These are phyloP conservation scores for Chiridota heheva DNA, from an alignment of 35 echinoderm and acorn worm species.

Conservation along the genomic window DNA sequence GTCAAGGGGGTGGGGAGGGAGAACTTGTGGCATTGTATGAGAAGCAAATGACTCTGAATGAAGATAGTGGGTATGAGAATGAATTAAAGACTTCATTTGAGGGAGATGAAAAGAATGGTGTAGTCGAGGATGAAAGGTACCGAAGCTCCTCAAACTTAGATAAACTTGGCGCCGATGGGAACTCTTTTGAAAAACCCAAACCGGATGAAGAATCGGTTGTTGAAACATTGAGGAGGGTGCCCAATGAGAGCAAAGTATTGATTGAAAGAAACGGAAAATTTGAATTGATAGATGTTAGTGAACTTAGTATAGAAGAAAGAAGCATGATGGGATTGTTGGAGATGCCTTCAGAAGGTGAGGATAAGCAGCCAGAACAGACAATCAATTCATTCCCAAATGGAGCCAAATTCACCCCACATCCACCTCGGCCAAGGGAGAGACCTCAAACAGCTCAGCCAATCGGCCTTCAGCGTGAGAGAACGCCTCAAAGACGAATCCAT, in stretches of 20 bases:
- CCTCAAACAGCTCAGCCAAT: constrained; percentile 64
- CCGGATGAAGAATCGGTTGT: not conserved
- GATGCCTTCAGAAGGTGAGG: not conserved
- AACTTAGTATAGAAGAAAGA: constrained; percentile 68
- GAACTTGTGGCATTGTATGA: not conserved
- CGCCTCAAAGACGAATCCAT: constrained; percentile 40
- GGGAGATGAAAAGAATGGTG: not conserved
- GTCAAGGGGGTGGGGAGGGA: not conserved
- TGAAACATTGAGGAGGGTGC: not conserved
- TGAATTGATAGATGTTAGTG: constrained; percentile 71
- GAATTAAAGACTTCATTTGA: not conserved
- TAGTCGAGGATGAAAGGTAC: not conserved
- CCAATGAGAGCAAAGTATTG: constrained; percentile 58
- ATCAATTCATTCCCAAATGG: too few relatives aligned
- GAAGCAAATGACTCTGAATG: not conserved
- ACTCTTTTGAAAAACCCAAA: not conserved
- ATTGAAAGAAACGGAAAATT: constrained; percentile 92
- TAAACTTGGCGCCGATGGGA: not conserved
- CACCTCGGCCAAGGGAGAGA: constrained; percentile 43
- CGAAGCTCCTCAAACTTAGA: not conserved
- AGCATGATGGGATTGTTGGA: constrained; percentile 47
- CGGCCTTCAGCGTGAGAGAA: constrained; percentile 14
- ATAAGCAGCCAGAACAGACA: constrained; percentile 6
- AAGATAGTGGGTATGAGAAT: not conserved
- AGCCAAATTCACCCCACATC: too few relatives aligned